Evolutionary conservation across 2,113 vertebrate species (phyloP).

Genomic region (Eptatretus burgeri): DNA sequence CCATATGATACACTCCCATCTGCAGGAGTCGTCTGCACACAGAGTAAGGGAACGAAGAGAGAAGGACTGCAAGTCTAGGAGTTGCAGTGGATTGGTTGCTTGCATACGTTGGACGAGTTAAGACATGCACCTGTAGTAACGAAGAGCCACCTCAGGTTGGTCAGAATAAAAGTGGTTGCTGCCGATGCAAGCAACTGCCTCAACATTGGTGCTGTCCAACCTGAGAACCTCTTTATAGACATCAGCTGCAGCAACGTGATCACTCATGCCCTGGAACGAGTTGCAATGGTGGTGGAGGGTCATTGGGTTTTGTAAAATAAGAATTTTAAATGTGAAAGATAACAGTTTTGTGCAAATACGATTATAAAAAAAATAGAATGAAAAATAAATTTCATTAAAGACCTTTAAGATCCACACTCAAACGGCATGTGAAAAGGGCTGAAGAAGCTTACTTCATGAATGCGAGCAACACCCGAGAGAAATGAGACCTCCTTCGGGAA

Average conservation of each 20-base stretch:
- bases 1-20: slow-evolving; percentile 90
- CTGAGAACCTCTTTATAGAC: slow-evolving; percentile 79
- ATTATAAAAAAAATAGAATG: too few relatives aligned
- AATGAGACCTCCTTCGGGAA: slow-evolving; percentile 80
- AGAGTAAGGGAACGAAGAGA: slow-evolving; percentile 8
- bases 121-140: slow-evolving; percentile 52
- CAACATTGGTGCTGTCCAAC: slow-evolving; percentile 76
- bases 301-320: too few relatives aligned
- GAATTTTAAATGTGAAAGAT: too few relatives aligned
- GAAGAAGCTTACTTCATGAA: slow-evolving; percentile 43
- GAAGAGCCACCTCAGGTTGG: slow-evolving; percentile 67
- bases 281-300: too few relatives aligned
- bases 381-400: too few relatives aligned
- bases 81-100: too few relatives aligned
- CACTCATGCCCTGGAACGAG: slow-evolving; percentile 51
- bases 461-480: slow-evolving; percentile 67
- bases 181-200: slow-evolving; percentile 80
- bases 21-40: slow-evolving; percentile 49
- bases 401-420: slow-evolving; percentile 7
- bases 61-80: too few relatives aligned
- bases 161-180: slow-evolving; percentile 91
- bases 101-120: too few relatives aligned
- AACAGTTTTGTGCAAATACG: too few relatives aligned
- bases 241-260: slow-evolving; percentile 42
- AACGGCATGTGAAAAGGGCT: slow-evolving; percentile 5